phyloP scores from a whole-genome alignment of 2,113 vertebrate species.

The Hepsetus odoe region DNA sequence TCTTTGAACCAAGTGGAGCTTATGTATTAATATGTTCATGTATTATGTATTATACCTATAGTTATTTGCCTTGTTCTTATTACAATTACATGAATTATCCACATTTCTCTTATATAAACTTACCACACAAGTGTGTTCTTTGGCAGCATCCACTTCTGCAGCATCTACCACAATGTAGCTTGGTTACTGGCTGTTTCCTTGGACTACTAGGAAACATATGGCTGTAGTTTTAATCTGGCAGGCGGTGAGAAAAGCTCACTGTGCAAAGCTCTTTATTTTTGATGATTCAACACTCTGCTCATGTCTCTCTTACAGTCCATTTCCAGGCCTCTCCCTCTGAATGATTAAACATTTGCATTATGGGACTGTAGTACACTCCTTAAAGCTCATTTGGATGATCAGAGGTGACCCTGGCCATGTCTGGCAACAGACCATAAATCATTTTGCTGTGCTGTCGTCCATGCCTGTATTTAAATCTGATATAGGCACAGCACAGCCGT shows the following conservation, averaged over 20 bases:
- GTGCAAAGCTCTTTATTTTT: conserved; percentile 6
- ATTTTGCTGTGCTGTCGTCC: background rate
- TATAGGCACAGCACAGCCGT: background rate
- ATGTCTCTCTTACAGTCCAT: conserved; percentile 7
- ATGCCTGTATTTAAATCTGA: conserved; percentile 28
- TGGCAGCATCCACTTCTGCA: background rate
- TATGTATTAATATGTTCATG: background rate
- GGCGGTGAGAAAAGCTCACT: conserved; percentile 2
- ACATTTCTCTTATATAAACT: background rate
- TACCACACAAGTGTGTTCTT: background rate
- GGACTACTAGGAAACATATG: background rate
- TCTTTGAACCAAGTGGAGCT: background rate
- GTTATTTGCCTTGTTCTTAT: background rate
- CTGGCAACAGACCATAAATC: conserved; percentile 8
- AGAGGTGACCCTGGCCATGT: background rate
- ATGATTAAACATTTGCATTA: conserved; percentile 41
- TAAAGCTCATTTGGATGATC: conserved; percentile 10
- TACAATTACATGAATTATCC: background rate
- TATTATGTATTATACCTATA: too few species aligned
- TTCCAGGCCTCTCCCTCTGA: background rate
- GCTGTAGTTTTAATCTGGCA: conserved; percentile 2
- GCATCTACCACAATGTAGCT: background rate
- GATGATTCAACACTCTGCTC: conserved; percentile 27
- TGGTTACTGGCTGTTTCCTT: background rate
- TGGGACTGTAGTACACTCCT: background rate